Conservation (phyloP, 1,140 invertebrate genomes). For the Diuraphis noxia region DNA sequence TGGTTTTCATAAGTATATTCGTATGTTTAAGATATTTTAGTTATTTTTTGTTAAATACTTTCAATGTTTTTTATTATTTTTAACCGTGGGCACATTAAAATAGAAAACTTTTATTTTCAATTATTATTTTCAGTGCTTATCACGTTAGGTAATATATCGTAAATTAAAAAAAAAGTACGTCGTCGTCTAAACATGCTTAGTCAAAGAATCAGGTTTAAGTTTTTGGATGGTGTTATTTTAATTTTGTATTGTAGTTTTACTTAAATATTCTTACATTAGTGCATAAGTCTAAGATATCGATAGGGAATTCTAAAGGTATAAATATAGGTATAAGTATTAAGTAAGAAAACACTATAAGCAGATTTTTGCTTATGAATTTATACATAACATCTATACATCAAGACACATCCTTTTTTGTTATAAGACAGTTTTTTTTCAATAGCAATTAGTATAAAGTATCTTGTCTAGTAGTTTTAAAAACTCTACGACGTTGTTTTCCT, state of each 20-base stretch:
- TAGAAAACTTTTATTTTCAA: not conserved
- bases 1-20: not conserved
- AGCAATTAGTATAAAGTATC: not conserved
- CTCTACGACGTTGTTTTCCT: not conserved
- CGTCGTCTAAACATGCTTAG: not conserved
- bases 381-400: not conserved
- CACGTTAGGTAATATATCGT: not conserved
- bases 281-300: not conserved
- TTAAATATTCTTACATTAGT: not conserved
- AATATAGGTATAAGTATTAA: too few species aligned
- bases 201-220: not conserved
- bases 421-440: not conserved
- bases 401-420: not conserved
- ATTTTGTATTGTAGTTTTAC: not conserved
- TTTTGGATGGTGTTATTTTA: not conserved
- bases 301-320: too few species aligned
- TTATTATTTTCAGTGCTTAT: not conserved
- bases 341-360: not conserved
- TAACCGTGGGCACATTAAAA: not conserved
- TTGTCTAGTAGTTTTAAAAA: not conserved
- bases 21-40: not conserved
- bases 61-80: not conserved
- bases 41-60: not conserved
- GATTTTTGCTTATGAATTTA: not conserved
- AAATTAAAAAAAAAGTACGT: not conserved